Conservation (phyloP, 2,797 vertebrate species). For the Ctenopoma kingsleyae region DNA sequence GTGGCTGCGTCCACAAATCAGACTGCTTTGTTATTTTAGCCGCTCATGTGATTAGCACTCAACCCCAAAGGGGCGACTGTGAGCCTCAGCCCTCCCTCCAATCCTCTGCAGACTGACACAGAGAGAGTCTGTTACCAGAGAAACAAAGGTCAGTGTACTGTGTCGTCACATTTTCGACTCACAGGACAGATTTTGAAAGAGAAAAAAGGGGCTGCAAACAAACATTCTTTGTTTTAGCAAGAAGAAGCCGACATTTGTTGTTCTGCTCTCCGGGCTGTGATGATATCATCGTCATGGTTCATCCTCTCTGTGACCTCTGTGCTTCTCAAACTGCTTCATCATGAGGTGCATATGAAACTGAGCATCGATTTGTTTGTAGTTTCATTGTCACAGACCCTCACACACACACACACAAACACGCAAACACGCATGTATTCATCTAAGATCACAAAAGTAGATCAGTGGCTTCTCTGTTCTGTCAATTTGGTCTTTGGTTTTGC, state of each 20-base stretch:
- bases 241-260: conserved; percentile 76
- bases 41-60: conserved; percentile 75
- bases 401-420: conserved; percentile 39
- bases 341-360: conserved; percentile 37
- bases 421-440: conserved; percentile 52
- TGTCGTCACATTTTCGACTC: conserved; percentile 79
- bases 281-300: conserved; percentile 77
- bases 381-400: conserved; percentile 18
- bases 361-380: conserved; percentile 22
- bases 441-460: conserved; percentile 56
- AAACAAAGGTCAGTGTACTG: conserved; percentile 80
- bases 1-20: conserved; percentile 62
- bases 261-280: conserved; percentile 61
- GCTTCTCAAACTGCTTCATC: conserved; percentile 51
- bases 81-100: neutral
- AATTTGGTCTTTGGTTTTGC: conserved; percentile 14
- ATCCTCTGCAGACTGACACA: conserved; percentile 58
- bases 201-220: conserved; percentile 63
- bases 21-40: conserved; percentile 73
- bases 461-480: conserved; percentile 49
- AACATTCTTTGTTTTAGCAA: conserved; percentile 72
- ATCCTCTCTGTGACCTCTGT: conserved; percentile 65
- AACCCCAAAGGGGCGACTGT: conserved; percentile 65
- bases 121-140: conserved; percentile 76
- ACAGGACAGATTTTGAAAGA: conserved; percentile 68